Evolutionary conservation across 2,797 vertebrate genomes (phyloP).

Genomic region (Paedocypris micromegethes): DNA sequence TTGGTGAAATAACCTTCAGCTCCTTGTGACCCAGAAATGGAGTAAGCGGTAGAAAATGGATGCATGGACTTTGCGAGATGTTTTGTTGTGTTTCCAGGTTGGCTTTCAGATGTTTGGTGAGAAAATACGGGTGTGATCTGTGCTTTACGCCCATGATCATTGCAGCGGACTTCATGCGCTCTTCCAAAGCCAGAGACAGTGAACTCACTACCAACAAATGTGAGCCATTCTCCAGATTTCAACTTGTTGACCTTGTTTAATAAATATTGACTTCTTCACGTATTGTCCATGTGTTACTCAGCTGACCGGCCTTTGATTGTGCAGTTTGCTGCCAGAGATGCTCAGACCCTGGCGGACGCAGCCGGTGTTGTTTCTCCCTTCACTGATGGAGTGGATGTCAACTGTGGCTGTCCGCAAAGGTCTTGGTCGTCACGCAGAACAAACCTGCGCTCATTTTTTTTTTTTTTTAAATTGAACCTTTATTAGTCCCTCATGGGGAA

Average conservation of each 20-base stretch:
- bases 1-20: too few species aligned
- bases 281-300: slow-evolving; percentile 47
- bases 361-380: slow-evolving; percentile 81
- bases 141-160: slow-evolving; percentile 98
- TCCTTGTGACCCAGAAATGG: too few species aligned
- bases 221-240: slow-evolving; percentile 48
- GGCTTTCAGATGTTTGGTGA: slow-evolving; percentile 88
- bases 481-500: too few species aligned
- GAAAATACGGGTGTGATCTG: slow-evolving; percentile 87
- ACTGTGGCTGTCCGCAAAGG: slow-evolving; percentile 98
- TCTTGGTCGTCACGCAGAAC: slow-evolving; percentile 42
- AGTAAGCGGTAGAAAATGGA: too few species aligned
- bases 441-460: too few species aligned
- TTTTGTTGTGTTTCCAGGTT: slow-evolving; percentile 66
- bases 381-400: slow-evolving; percentile 91
- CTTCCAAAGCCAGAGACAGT: slow-evolving; percentile 92
- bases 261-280: neutral
- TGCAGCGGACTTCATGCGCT: slow-evolving; percentile 88
- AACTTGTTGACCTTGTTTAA: neutral
- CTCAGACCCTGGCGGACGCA: slow-evolving; percentile 86
- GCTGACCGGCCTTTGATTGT: slow-evolving; percentile 90
- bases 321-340: slow-evolving; percentile 91
- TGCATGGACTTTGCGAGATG: neutral
- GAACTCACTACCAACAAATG: slow-evolving; percentile 91
- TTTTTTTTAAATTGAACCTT: too few species aligned